Conservation (phyloP, 2,888 invertebrate genomes). For the Metalampra italica region DNA sequence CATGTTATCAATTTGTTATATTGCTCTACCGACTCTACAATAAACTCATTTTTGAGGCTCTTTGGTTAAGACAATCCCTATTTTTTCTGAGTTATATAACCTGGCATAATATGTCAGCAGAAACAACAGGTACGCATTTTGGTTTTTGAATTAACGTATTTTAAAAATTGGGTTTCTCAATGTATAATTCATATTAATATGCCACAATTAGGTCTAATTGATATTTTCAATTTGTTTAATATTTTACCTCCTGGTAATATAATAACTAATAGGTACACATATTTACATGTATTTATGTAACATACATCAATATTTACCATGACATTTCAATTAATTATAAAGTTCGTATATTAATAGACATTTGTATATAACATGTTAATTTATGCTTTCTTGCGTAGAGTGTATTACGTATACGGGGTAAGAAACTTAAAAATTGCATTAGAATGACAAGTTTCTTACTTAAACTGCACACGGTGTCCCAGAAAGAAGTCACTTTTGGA, state of each 20-base stretch:
- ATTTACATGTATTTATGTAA: background rate
- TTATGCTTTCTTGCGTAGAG: conserved; percentile 6
- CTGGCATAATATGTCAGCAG: too few relatives aligned
- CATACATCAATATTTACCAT: conserved; percentile 1
- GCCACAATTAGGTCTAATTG: background rate
- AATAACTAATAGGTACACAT: background rate
- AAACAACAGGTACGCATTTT: too few relatives aligned
- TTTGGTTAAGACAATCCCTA: too few relatives aligned
- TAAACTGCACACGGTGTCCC: too few relatives aligned
- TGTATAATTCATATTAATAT: too few relatives aligned
- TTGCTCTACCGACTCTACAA: background rate
- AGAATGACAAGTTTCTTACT: too few relatives aligned
- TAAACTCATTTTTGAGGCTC: too few relatives aligned
- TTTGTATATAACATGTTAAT: conserved; percentile 4
- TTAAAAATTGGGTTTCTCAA: too few relatives aligned
- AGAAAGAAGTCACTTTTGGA: too few relatives aligned
- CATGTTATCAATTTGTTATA: background rate
- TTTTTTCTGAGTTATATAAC: too few relatives aligned
- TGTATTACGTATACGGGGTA: background rate
- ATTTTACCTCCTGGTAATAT: background rate
- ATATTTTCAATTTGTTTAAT: too few relatives aligned
- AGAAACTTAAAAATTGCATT: background rate
- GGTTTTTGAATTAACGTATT: too few relatives aligned
- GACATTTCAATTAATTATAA: conserved; percentile 4
- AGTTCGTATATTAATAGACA: background rate